Evolutionary conservation across 2,797 vertebrate species (phyloP).

Genomic region (Lemur catta): DNA sequence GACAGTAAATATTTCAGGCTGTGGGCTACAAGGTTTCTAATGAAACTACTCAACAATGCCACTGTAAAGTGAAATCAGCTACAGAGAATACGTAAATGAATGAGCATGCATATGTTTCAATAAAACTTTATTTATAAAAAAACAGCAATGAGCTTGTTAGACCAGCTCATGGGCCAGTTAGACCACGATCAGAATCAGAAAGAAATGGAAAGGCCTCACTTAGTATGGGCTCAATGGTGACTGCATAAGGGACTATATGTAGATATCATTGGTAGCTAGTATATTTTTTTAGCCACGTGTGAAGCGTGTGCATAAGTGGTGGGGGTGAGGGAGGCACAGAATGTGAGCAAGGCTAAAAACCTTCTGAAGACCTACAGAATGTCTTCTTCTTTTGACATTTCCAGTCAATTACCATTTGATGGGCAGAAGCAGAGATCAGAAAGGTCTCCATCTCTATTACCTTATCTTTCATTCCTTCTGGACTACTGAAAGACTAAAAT

Average conservation of each 20-base stretch:
- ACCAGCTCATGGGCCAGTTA: not conserved
- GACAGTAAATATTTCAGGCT: not conserved
- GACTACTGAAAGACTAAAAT: not conserved
- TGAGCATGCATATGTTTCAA: not conserved
- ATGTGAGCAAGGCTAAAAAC: not conserved
- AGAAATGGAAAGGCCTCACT: not conserved
- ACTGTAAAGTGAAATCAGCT: conserved; percentile 29
- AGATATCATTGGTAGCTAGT: not conserved
- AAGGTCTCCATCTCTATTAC: not conserved
- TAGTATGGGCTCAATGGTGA: not conserved
- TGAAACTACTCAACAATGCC: not conserved
- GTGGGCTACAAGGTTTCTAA: not conserved
- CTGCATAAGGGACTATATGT: not conserved
- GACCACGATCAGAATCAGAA: not conserved
- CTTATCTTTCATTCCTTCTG: not conserved
- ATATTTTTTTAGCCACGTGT: not conserved
- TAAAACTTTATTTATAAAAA: conserved; percentile 16
- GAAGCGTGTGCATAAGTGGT: not conserved
- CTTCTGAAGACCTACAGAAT: not conserved
- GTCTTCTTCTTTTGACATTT: not conserved
- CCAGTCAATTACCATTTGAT: not conserved
- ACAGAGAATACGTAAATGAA: not conserved
- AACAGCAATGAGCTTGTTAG: not conserved
- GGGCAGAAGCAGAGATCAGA: not conserved
- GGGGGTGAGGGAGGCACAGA: not conserved